Base-by-base conservation (phyloP, 2,797 vertebrate genomes). In the Heliangelus exortis region DNA sequence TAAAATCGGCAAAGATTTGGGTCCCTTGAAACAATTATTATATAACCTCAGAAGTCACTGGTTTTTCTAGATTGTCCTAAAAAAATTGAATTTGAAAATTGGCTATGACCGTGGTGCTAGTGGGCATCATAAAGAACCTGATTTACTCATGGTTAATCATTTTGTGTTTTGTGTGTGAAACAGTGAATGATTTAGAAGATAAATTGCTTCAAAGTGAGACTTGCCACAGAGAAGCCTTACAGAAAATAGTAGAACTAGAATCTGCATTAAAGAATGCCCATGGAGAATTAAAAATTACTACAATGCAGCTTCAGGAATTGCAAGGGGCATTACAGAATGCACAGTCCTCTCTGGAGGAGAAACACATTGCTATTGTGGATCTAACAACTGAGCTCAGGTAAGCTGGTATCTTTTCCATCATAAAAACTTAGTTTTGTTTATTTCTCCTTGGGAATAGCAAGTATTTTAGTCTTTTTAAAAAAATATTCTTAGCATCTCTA, bases 291-390 rank as follows among this genome's bases (percentile, higher is more conserved):
- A 98, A 98, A 96, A 98, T 97, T 53, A 98, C 98, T n/a, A 97
- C 98, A 95, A 97, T 97, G 88, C 99, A 98, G 63, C 98, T 99
- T 29, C 98, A 98, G 95, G 98, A 99, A 95, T 92, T 99, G 87
- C 98, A 98, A 90, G 98, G 98, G 68, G 96, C 98, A 28, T 78
- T 99, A 61, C 98, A 98, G 16, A 98, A 98, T 55, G 98, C 99
- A 22, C 98, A 99, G 65, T 97, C 98, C 93, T 99, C 98, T 81
- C 97, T 99, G n/a, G 98, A 99, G 57, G 98, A 99, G 94, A 99
- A 99, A 62, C 98, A 98, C 28, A 96, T 83, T 13, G 96, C 98
- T 34, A 98, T 99, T 94, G 95, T 98, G 94, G 98, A 98, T 95
- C 98, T 99, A 77, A 98, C 98, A 14, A 96, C 98, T 7, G 98